Conservation (phyloP, 2,888 invertebrate genomes). For the Pterostichus madidus region DNA sequence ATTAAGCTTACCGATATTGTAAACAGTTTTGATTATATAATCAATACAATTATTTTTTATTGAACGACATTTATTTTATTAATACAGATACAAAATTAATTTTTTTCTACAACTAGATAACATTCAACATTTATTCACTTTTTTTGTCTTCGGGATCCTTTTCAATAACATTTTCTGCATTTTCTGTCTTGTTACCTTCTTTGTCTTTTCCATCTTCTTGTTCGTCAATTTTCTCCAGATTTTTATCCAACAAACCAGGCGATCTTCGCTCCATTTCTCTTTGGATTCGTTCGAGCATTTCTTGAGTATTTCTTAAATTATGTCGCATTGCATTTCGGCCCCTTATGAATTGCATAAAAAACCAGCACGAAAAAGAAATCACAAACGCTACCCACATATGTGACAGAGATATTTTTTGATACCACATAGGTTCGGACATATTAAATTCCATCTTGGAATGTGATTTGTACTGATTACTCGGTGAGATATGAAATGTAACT, state of each 20-base stretch:
- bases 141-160: constrained; percentile 68
- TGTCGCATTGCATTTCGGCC: constrained; percentile 73
- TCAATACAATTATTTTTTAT: constrained; percentile 35
- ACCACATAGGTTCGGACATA: constrained; percentile 31
- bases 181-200: constrained; percentile 51
- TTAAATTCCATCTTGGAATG: constrained; percentile 51
- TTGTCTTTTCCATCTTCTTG: constrained; percentile 65
- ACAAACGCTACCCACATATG: constrained; percentile 72
- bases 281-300: constrained; percentile 74
- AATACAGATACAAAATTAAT: constrained; percentile 21
- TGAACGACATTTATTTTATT: constrained; percentile 5
- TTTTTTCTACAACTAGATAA: constrained; percentile 2
- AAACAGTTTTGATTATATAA: constrained; percentile 8
- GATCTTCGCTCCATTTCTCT: constrained; percentile 39
- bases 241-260: not conserved
- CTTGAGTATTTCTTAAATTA: constrained; percentile 75
- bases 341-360: constrained; percentile 72
- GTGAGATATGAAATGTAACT: constrained; percentile 28
- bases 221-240: constrained; percentile 71
- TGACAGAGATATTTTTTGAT: constrained; percentile 23
- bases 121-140: constrained; percentile 64
- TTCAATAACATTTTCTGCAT: constrained; percentile 19
- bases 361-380: constrained; percentile 73
- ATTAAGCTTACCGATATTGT: constrained; percentile 37
- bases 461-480: constrained; percentile 25